Conservation (phyloP, 2,797 vertebrate species). For the Chelon auratus region DNA sequence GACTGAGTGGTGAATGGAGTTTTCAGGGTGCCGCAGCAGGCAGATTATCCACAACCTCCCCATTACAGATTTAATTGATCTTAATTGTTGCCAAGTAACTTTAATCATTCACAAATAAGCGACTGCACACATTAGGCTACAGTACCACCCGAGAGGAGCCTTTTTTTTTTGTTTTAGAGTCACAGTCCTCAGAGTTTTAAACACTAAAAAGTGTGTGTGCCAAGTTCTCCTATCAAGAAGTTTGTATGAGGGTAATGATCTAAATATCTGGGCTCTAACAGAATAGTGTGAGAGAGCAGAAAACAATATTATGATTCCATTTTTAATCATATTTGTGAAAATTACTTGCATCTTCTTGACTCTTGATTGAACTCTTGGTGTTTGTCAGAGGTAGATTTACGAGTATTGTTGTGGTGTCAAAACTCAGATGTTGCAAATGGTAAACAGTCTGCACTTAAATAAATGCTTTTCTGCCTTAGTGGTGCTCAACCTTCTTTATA, state of each 20-base stretch:
- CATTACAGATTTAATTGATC: conserved; percentile 74
- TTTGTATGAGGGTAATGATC: too few species aligned
- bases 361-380: too few species aligned
- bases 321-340: too few species aligned
- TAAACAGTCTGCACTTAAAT: too few species aligned
- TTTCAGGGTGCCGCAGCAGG: conserved; percentile 66
- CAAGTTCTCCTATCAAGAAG: background rate
- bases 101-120: conserved; percentile 71
- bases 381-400: too few species aligned
- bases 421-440: too few species aligned
- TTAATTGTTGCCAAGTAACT: conserved; percentile 73
- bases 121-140: conserved; percentile 44
- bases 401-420: too few species aligned
- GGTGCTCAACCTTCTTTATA: too few species aligned
- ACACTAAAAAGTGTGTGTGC: background rate
- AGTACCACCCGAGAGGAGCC: conserved; percentile 7
- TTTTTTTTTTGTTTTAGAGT: conserved; percentile 8
- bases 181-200: background rate
- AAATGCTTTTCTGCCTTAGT: too few species aligned
- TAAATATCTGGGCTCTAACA: background rate
- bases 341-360: too few species aligned
- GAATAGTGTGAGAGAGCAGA: background rate
- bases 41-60: conserved; percentile 74
- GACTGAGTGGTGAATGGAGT: conserved; percentile 70
- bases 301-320: too few species aligned